A percentile compares a stretch with the other conserved stretches of the same genome.
Conservation (phyloP, 2,113 vertebrate species). For the Phaethon lepturus region DNA sequence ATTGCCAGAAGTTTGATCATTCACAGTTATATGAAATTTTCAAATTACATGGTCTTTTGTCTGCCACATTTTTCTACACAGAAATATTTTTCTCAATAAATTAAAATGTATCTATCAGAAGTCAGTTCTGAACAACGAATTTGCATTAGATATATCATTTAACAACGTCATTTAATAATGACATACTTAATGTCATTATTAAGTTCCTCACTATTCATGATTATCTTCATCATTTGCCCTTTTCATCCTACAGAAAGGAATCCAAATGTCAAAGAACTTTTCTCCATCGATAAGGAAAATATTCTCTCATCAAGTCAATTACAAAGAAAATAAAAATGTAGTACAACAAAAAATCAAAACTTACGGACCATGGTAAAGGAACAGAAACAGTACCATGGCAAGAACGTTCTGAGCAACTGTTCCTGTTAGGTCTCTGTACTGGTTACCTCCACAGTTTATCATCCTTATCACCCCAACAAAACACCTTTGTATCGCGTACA, state of each 20-base stretch:
- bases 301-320: background rate
- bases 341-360: background rate
- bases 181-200: background rate
- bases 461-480: background rate
- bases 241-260: background rate
- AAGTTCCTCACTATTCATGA: background rate
- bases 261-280: background rate
- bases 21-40: background rate
- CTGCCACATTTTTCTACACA: background rate
- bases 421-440: background rate
- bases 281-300: background rate
- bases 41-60: background rate
- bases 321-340: background rate
- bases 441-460: background rate
- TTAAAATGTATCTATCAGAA: background rate
- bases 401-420: background rate
- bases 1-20: background rate
- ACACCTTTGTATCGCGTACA: background rate
- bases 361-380: background rate
- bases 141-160: background rate
- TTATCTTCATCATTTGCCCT: background rate
- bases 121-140: background rate
- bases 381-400: background rate
- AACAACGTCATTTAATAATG: background rate
- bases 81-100: background rate